Conservation (phyloP, 2,113 vertebrate genomes). For the Chaetorhynchus papuensis region DNA sequence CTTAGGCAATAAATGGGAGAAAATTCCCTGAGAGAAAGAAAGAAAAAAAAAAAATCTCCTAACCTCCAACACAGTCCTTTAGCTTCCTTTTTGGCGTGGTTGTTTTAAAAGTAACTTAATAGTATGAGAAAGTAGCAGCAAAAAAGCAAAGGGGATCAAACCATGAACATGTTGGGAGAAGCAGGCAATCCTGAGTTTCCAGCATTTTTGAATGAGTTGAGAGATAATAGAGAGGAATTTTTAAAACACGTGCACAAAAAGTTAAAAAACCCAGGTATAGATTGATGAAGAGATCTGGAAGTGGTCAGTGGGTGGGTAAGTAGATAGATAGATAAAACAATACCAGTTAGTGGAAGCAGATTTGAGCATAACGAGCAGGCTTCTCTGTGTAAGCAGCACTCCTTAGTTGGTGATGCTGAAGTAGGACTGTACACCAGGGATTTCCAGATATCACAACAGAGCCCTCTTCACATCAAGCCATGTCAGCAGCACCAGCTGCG, state of each 20-base stretch:
- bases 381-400: not conserved
- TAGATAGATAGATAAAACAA: not conserved
- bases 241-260: not conserved
- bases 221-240: not conserved
- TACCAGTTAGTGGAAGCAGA: not conserved
- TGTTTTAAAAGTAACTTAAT: not conserved
- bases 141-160: not conserved
- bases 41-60: too few species aligned
- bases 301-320: not conserved
- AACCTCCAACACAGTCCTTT: not conserved
- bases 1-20: not conserved
- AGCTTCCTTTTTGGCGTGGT: not conserved
- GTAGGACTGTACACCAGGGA: not conserved
- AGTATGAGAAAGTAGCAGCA: not conserved
- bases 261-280: not conserved
- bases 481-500: not conserved
- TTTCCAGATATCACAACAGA: not conserved
- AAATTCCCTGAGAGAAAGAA: not conserved
- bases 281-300: not conserved
- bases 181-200: not conserved
- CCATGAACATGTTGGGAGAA: not conserved
- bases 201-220: not conserved
- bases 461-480: not conserved
- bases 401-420: not conserved
- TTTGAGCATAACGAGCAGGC: not conserved